Base-by-base conservation (phyloP, 2,113 vertebrate species). In the Pterocles gutturalis region DNA sequence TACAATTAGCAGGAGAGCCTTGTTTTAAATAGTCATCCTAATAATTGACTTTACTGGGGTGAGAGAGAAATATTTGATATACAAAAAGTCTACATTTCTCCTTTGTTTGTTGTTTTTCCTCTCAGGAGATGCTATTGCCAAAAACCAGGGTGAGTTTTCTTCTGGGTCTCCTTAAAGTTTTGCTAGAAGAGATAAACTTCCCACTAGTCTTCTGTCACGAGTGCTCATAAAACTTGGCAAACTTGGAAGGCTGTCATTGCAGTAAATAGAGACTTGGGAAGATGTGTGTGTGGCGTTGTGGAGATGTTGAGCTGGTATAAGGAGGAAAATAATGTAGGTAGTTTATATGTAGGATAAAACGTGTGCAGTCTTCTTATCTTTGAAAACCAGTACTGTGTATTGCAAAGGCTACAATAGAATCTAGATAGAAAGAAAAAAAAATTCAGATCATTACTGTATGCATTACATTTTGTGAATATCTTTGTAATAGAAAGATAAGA, bases 181-280 rank as follows among this genome's bases (percentile, higher is more conserved):
- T 96, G 46, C 60, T 95, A 12, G 45, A 79, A 85, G 36, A 93
- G 26, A 38, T 51, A 72, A 93, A 94, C 65, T 75, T 87, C 60
- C 77, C 45, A n/a, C 57, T 76, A 51, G 28, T 85, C 29, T 82
- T 71, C 28, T 83, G 24, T 69, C 48, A 46, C 1, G 12, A 91
- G n/a, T 69, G 38, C 34, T 46, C 45, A 38, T 67, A 71, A 31
- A 31, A 51, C n/a, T 48, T 55, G 70, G 57, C 67, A 43, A 9
- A 21, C 46, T 36, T 73, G 28, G 71, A 73, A 43, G 31, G 24
- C 14, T 29, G 10, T 89, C 43, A 80, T 77, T 54, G 54, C 9
- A 78, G 25, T 70, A 87, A 88, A 76, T 4, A 61, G 25, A 87
- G n/a, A 46, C 51, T 78, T 55, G 33, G 38, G 24, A 64, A 81